These are phyloP conservation scores for Pelecanoides urinatrix DNA, from an alignment of 2,113 vertebrate species.

Conservation along the genomic window DNA sequence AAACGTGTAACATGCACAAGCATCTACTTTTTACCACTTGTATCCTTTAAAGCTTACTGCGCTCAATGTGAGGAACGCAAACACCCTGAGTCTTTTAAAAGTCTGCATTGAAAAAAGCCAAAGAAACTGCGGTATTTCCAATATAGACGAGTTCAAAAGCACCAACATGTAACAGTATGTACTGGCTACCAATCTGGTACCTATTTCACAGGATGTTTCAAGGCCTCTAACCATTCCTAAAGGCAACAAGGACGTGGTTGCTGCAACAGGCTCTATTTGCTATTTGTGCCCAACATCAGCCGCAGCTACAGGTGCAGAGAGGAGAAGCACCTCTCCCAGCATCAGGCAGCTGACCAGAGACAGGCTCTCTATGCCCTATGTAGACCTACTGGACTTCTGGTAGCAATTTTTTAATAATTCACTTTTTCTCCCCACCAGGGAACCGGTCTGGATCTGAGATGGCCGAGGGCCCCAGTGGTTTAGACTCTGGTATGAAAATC, in stretches of 20 bases:
- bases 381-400: neutral
- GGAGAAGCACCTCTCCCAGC: neutral
- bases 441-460: neutral
- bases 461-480: neutral
- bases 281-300: neutral
- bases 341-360: neutral
- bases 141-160: neutral
- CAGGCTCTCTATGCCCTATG: neutral
- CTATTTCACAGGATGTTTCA: neutral
- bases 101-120: neutral
- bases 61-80: accelerated
- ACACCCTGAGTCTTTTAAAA: neutral
- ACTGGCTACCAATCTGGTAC: neutral
- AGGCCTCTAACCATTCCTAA: neutral
- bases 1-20: accelerated
- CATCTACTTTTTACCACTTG: neutral
- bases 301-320: neutral
- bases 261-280: neutral
- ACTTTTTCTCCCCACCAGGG: neutral
- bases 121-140: neutral
- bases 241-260: accelerated
- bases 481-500: neutral
- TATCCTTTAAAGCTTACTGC: neutral
- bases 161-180: no score
- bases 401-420: neutral